Percentiles rank a stretch among this genome's conserved stretches.
Evolutionary conservation across 2,113 vertebrate species (phyloP).

Genomic region (Ovis canadensis): DNA sequence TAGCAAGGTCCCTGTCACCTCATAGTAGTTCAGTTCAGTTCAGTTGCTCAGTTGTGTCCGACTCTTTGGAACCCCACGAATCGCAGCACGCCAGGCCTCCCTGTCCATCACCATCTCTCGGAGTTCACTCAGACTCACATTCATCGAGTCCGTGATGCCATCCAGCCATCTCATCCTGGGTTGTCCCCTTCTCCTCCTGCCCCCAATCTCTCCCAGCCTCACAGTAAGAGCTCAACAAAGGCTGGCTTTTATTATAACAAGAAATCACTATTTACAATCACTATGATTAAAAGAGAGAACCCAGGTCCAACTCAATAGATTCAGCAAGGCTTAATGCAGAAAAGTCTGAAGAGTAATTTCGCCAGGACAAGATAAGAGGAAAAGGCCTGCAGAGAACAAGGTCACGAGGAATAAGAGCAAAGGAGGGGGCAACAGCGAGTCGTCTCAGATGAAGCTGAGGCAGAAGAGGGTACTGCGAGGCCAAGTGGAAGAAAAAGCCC

Average conservation of each 20-base stretch:
- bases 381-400: neutral
- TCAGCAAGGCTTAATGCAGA: neutral
- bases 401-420: neutral
- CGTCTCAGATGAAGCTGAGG: neutral
- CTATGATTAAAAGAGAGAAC: neutral
- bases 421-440: neutral
- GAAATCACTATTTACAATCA: neutral
- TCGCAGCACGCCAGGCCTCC: too few species aligned
- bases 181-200: too few species aligned
- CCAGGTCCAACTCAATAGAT: neutral
- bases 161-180: too few species aligned
- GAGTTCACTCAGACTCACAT: too few species aligned
- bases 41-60: too few species aligned
- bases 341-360: neutral
- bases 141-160: too few species aligned
- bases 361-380: neutral
- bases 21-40: neutral
- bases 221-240: neutral
- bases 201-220: too few species aligned
- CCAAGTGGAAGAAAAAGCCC: neutral
- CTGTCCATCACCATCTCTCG: too few species aligned
- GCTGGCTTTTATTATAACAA: neutral
- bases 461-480: neutral
- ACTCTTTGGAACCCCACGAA: too few species aligned
- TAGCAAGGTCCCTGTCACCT: neutral